Evolutionary conservation across 2,113 vertebrate species (phyloP), one percentile per base, ranked within the genome.

Genomic region (Scortum barcoo): DNA sequence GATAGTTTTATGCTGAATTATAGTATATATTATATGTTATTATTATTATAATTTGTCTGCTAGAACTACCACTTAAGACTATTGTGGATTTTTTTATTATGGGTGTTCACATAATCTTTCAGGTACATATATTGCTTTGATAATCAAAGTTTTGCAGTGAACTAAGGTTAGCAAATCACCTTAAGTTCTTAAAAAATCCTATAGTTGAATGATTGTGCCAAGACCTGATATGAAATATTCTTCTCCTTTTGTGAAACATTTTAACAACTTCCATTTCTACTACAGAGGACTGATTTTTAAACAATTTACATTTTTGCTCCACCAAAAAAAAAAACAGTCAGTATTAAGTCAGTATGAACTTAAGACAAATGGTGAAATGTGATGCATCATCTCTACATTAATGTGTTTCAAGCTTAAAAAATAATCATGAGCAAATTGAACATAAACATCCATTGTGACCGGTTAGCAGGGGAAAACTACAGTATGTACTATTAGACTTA

Each of bases 401-500:
- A 48, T 17, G 44, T 17, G 44, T 48, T 5, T 5, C 17, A 17
- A 48, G 16, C 44, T 44, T 44, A 44, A 44, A 44, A 13, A 44
- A 44, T 14, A 44, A 44, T 46, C 44, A 46, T 13, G 16, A 46
- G 44, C 44, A 46, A 46, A 46, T 16, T 46, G 44, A 16, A 46
- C 44, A 46, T 14, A 44, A 44, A 44, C 51, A 54, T 13, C 4
- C 53, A 16, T 16, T 24, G 1, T 54, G 53, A 14, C 24, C 6
- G n/a, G 53, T 24, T 13, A 54, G 53, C 22, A 24, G 10, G 53
- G 54, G 54, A 28, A 24, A 28, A 16, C 30, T 30, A 50, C 0
- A 38, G 12, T 56, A 36, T 36, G 33, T 6, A 36, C 33, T 36
- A 8, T 20, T 1, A 65, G 11, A 79, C 90, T 83, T 65, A 92